phyloP scores from a whole-genome alignment of 2,888 invertebrate genomes.

The Acrobasis consociella region DNA sequence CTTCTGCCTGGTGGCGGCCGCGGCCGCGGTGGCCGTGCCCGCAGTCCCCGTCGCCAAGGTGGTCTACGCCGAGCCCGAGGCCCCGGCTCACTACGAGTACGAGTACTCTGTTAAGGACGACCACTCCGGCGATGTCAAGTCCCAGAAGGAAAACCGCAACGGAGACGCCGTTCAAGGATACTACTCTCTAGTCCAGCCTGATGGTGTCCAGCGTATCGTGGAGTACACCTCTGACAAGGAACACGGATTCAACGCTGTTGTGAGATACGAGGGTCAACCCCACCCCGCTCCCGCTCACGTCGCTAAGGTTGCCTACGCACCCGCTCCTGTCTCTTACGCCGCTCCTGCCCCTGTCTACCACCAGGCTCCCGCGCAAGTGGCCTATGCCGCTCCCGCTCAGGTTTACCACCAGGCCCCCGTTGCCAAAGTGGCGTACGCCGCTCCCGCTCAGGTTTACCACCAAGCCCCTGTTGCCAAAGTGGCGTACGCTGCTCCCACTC shows the following conservation, averaged over 20 bases:
- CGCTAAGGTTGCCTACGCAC: conserved; percentile 37
- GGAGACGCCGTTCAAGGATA: conserved; percentile 73
- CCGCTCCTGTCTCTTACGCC: conserved; percentile 43
- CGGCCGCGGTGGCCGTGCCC: conserved; percentile 48
- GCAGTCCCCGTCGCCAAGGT: conserved; percentile 52
- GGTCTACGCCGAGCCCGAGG: conserved; percentile 60
- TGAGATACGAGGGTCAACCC: conserved; percentile 70
- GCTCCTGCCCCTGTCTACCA: conserved; percentile 30
- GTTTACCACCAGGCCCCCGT: conserved; percentile 39
- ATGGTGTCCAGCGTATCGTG: conserved; percentile 71
- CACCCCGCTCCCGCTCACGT: conserved; percentile 38
- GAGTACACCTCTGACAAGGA: conserved; percentile 71
- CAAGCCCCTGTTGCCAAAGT: conserved; percentile 29
- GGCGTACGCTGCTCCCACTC: conserved; percentile 28
- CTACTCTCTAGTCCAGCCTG: conserved; percentile 77
- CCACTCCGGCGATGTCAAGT: conserved; percentile 72
- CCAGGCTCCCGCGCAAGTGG: conserved; percentile 27
- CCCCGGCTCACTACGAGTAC: conserved; percentile 71
- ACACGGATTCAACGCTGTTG: conserved; percentile 73
- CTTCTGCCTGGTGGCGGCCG: conserved; percentile 53
- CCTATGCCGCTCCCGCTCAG: conserved; percentile 34
- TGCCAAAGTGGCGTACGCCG: conserved; percentile 41
- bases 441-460: conserved; percentile 15
- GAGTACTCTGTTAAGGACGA: conserved; percentile 72
- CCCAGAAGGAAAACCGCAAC: conserved; percentile 70